These are phyloP conservation scores for Aramus guarauna DNA, from an alignment of 2,113 vertebrate species.

Conservation along the genomic window DNA sequence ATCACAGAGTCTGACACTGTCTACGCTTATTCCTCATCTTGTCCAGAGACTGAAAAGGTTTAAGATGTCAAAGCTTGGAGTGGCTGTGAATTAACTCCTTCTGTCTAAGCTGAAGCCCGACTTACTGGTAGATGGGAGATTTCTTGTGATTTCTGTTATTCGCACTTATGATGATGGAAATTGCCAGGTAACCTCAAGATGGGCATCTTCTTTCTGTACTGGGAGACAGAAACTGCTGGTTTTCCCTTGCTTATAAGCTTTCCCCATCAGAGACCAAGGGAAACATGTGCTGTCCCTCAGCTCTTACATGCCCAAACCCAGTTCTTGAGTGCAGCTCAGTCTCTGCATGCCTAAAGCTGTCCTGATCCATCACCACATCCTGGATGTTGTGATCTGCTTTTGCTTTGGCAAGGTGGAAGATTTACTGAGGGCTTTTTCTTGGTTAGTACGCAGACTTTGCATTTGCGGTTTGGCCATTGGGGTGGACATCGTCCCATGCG, in stretches of 20 bases:
- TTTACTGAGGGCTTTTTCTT: background rate
- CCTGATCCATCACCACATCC: background rate
- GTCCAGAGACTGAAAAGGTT: constrained; percentile 43
- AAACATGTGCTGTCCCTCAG: background rate
- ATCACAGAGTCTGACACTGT: constrained; percentile 37
- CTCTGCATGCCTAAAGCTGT: accelerated
- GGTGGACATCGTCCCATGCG: accelerated
- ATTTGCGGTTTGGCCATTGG: accelerated
- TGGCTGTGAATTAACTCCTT: constrained; percentile 39
- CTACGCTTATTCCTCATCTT: constrained; percentile 31
- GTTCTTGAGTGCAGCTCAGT: background rate
- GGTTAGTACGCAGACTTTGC: accelerated
- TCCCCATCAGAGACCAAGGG: background rate
- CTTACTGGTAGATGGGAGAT: background rate
- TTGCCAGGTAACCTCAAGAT: background rate
- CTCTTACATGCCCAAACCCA: background rate
- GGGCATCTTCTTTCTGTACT: background rate
- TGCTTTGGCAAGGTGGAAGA: background rate
- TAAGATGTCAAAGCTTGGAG: constrained; percentile 35
- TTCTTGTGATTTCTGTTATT: background rate
- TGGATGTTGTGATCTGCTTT: background rate
- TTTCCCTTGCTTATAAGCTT: background rate
- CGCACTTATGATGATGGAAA: background rate
- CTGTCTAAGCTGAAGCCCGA: background rate
- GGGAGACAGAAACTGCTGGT: background rate